These are phyloP conservation scores for Spodoptera litura DNA, from an alignment of 1,140 invertebrate species.

Conservation along the genomic window DNA sequence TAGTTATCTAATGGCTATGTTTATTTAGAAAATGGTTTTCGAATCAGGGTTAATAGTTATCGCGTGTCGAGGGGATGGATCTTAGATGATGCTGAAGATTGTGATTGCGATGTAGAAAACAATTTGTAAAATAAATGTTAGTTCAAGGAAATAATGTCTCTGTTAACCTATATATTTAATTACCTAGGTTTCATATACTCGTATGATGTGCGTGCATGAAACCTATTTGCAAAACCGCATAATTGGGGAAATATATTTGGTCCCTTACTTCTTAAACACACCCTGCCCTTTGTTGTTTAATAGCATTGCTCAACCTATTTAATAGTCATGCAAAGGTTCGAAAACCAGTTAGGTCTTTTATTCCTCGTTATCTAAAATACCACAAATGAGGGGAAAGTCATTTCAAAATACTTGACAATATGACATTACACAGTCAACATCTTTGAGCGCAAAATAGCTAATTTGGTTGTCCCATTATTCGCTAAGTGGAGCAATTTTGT, in stretches of 20 bases:
- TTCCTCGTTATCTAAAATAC: conserved; percentile 9
- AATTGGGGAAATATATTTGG: too few species aligned
- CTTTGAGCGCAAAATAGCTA: neutral
- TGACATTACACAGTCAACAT: neutral
- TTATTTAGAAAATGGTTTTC: conserved; percentile 42
- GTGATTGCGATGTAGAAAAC: neutral
- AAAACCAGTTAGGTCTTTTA: neutral
- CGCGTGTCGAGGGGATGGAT: conserved; percentile 10
- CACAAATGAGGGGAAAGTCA: neutral
- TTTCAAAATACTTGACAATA: conserved; percentile 1
- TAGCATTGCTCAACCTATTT: neutral
- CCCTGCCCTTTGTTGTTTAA: too few species aligned
- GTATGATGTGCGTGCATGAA: too few species aligned
- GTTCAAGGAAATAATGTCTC: neutral
- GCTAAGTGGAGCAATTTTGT: conserved; percentile 3
- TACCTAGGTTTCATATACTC: too few species aligned
- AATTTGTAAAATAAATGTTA: neutral
- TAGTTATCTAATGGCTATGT: conserved; percentile 32
- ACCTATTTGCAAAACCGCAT: too few species aligned
- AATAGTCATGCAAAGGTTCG: neutral
- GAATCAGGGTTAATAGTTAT: conserved; percentile 31
- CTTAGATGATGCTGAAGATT: conserved; percentile 1
- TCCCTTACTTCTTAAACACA: too few species aligned
- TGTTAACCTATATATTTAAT: too few species aligned
- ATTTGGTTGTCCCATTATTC: conserved; percentile 4